Evolutionary conservation across 2,888 invertebrate genomes (phyloP).

Genomic region (Chirona hameri): DNA sequence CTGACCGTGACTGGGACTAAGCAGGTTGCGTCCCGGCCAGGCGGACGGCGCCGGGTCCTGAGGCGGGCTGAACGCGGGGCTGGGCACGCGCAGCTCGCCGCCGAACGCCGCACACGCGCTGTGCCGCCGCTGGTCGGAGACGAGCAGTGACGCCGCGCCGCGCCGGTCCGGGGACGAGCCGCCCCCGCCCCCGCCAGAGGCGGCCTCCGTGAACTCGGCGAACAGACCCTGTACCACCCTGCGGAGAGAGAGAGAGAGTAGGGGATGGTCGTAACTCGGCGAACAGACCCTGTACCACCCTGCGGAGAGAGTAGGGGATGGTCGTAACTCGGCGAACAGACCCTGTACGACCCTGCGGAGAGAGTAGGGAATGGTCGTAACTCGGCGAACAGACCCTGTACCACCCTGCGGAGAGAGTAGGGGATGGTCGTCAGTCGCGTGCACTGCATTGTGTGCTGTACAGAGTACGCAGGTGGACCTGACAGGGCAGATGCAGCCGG

Average conservation of each 20-base stretch:
- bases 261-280: too few relatives aligned
- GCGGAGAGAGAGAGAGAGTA: not conserved
- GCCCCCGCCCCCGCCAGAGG: not conserved
- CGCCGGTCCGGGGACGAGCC: not conserved
- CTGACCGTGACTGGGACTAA: slow-evolving; percentile 2
- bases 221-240: slow-evolving; percentile 2
- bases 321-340: too few relatives aligned
- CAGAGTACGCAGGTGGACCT: too few relatives aligned
- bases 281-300: too few relatives aligned
- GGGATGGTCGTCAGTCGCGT: too few relatives aligned
- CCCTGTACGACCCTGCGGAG: too few relatives aligned
- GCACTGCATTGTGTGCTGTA: too few relatives aligned
- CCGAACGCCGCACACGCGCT: slow-evolving; percentile 7
- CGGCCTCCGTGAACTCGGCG: not conserved
- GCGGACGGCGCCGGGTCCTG: not conserved
- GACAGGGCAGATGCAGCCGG: too few relatives aligned
- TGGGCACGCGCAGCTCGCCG: slow-evolving; percentile 8
- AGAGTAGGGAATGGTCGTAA: not conserved
- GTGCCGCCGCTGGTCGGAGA: slow-evolving; percentile 22
- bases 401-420: too few relatives aligned
- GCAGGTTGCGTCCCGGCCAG: slow-evolving; percentile 28
- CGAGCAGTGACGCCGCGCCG: not conserved
- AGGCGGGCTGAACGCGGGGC: slow-evolving; percentile 14
- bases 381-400: too few relatives aligned
- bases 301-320: too few relatives aligned